Evolutionary conservation across 1,140 invertebrate genomes (phyloP).

Genomic region (Drosophila lacteicornis): DNA sequence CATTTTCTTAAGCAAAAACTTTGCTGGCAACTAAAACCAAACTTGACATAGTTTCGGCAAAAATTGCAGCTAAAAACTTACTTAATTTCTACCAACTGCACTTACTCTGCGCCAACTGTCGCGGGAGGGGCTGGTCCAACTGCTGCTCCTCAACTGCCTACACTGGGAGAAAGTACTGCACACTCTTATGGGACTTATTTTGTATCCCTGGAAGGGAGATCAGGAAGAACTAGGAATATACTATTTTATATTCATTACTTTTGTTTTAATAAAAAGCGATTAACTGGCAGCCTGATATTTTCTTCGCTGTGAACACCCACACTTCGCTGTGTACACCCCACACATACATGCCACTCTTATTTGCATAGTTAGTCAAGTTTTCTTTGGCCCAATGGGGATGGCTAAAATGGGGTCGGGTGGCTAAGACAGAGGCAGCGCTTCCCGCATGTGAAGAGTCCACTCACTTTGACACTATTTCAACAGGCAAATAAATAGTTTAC

Average conservation of each 20-base stretch:
- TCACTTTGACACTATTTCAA: constrained; percentile 79
- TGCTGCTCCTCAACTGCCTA: not conserved
- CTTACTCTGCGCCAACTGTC: constrained; percentile 74
- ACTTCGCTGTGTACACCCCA: constrained; percentile 12
- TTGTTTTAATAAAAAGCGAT: no score
- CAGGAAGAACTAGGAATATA: no score
- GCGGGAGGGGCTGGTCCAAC: constrained; percentile 13
- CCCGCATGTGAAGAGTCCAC: constrained; percentile 76
- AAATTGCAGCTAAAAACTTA: constrained; percentile 83
- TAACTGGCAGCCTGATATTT: not conserved
- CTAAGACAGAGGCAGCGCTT: constrained; percentile 35
- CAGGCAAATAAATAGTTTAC: constrained; percentile 75
- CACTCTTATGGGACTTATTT: no score
- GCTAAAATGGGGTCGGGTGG: constrained; percentile 14
- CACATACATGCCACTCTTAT: constrained; percentile 69
- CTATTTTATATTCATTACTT: no score
- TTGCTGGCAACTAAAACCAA: constrained; percentile 82
- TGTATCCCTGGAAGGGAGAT: no score
- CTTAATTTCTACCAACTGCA: constrained; percentile 82
- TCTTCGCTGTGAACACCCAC: constrained; percentile 6
- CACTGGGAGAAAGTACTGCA: constrained; percentile 12
- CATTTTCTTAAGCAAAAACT: constrained; percentile 79
- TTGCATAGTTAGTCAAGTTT: constrained; percentile 83
- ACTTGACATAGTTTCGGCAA: constrained; percentile 82
- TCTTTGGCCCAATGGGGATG: constrained; percentile 38